Conservation (phyloP, 2,797 vertebrate species). For the Meda fulgida region DNA sequence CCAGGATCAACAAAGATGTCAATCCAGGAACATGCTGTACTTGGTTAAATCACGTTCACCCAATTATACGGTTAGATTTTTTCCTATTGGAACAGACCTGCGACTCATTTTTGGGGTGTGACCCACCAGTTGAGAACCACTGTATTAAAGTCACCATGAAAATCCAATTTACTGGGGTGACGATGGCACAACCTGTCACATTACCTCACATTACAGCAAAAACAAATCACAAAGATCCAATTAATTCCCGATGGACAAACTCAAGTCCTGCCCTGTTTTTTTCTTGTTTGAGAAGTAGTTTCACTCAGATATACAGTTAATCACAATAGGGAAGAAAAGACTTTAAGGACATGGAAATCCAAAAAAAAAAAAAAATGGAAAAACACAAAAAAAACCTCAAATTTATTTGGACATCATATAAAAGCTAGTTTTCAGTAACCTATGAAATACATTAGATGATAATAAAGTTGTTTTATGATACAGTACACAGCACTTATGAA, state of each 20-base stretch:
- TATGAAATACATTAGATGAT: background rate
- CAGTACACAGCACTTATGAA: slow-evolving; percentile 7
- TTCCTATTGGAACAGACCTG: background rate
- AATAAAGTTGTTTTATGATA: background rate
- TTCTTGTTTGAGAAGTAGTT: background rate
- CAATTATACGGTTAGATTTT: background rate
- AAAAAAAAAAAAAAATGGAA: background rate
- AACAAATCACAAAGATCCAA: background rate
- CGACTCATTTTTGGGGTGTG: background rate
- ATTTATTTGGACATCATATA: background rate
- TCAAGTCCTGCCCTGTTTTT: background rate
- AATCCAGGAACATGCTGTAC: background rate
- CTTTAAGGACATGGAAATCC: background rate
- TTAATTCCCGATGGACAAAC: background rate
- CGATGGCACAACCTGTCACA: background rate
- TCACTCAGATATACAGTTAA: background rate
- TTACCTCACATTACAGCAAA: background rate
- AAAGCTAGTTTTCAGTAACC: background rate
- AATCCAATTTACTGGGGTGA: background rate
- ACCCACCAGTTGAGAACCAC: background rate
- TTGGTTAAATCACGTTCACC: background rate
- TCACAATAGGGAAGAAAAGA: background rate
- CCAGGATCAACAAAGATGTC: too few relatives aligned
- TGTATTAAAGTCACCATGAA: background rate
- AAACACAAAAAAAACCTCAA: background rate